These are phyloP conservation scores for Trissolcus brochymenae DNA, from an alignment of 2,888 invertebrate genomes.

Conservation along the genomic window DNA sequence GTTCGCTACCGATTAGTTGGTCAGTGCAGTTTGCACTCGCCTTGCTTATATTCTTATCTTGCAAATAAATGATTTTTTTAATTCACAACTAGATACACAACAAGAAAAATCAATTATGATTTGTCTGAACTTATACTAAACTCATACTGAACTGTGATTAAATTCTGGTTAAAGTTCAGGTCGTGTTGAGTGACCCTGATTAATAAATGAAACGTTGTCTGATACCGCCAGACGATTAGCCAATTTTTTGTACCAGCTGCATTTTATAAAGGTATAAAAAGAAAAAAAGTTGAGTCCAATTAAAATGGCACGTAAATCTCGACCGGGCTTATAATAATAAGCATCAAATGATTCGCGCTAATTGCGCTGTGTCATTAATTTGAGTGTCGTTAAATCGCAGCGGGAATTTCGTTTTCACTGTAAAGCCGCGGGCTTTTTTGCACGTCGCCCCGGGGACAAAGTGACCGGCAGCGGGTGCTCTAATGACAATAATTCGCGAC, in stretches of 20 bases:
- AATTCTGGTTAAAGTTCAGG: no score
- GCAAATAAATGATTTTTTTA: no score
- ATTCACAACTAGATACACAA: no score
- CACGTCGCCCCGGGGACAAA: slow-evolving; percentile 5
- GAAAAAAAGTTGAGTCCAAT: slow-evolving; percentile 6
- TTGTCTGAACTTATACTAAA: no score
- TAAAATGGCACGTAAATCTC: slow-evolving; percentile 11
- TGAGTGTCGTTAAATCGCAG: neutral
- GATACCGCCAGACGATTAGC: no score
- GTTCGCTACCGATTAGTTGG: slow-evolving; percentile 45
- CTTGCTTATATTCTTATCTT: no score
- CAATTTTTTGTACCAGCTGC: no score
- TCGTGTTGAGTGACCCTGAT: no score
- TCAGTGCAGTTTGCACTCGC: slow-evolving; percentile 6
- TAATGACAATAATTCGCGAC: slow-evolving; percentile 40
- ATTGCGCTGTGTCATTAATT: slow-evolving; percentile 11
- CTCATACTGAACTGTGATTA: no score
- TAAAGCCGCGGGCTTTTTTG: slow-evolving; percentile 2
- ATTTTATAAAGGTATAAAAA: neutral
- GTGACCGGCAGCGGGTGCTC: neutral
- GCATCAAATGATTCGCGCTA: slow-evolving; percentile 5
- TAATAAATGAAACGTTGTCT: no score
- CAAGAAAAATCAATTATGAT: no score
- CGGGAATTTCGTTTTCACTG: slow-evolving; percentile 16
- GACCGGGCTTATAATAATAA: neutral